A percentile compares a stretch with the other conserved stretches of the same genome.
Evolutionary conservation across 2,113 vertebrate genomes (phyloP).

Genomic region (Formicarius rufipectus): DNA sequence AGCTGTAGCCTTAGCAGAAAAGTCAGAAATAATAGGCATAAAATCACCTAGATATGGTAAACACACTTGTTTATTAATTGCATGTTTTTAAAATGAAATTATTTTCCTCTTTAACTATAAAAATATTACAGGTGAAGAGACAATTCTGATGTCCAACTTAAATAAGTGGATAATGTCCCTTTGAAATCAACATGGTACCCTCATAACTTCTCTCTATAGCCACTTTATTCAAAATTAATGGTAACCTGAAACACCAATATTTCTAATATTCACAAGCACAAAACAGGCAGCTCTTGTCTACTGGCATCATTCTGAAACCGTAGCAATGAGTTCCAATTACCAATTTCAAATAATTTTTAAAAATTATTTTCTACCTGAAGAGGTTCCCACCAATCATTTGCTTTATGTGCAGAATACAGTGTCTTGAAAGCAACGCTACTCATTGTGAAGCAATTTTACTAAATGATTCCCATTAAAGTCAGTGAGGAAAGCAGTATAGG

Average conservation of each 20-base stretch:
- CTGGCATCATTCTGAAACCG: not conserved
- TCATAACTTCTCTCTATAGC: not conserved
- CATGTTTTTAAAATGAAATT: not conserved
- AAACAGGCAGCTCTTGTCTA: not conserved
- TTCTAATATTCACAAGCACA: not conserved
- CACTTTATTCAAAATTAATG: not conserved
- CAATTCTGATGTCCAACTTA: not conserved
- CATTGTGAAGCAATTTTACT: not conserved
- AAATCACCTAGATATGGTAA: not conserved
- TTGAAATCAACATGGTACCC: not conserved
- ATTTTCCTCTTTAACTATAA: not conserved
- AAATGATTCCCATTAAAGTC: not conserved
- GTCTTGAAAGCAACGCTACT: not conserved
- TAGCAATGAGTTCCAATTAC: not conserved
- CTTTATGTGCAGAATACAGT: not conserved
- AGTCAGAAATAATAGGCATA: not conserved
- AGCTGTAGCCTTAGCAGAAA: not conserved
- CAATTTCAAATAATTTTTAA: not conserved
- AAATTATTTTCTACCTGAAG: not conserved
- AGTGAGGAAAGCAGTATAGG: not conserved
- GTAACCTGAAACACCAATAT: not conserved
- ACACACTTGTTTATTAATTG: not conserved
- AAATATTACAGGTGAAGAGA: not conserved
- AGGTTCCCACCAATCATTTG: not conserved
- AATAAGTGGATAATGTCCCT: not conserved